These are phyloP conservation scores for Maconellicoccus hirsutus DNA, from an alignment of 1,140 invertebrate species.

Conservation along the genomic window DNA sequence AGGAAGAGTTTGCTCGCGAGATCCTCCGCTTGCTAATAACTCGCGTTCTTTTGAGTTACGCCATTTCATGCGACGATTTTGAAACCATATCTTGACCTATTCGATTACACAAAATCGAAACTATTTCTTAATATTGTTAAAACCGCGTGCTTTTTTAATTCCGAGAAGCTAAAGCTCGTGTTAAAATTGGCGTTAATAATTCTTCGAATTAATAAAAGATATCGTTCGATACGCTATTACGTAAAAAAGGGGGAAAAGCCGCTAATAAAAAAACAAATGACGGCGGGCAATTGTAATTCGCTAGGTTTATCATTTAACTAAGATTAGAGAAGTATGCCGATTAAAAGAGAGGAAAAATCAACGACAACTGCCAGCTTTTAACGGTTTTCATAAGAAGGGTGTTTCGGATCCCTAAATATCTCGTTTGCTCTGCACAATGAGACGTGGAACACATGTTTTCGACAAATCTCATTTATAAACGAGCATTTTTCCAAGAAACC, in stretches of 20 bases:
- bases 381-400: conserved; percentile 8
- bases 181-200: neutral
- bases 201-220: conserved; percentile 10
- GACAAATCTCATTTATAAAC: conserved; percentile 26
- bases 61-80: conserved; percentile 94
- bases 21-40: conserved; percentile 79
- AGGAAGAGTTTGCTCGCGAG: conserved; percentile 84
- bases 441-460: conserved; percentile 16
- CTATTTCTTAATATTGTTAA: too few relatives aligned
- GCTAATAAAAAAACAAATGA: conserved; percentile 6
- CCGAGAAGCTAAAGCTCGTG: too few relatives aligned
- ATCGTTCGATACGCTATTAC: neutral
- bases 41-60: conserved; percentile 94
- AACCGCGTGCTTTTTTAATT: too few relatives aligned
- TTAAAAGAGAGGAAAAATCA: conserved; percentile 5
- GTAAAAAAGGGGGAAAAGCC: neutral
- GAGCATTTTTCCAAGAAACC: conserved; percentile 24
- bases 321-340: conserved; percentile 1
- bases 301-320: neutral
- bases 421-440: neutral
- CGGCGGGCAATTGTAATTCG: neutral
- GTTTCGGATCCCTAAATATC: conserved; percentile 1
- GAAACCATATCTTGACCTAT: conserved; percentile 94
- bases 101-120: too few relatives aligned
- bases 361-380: conserved; percentile 3